Conservation (phyloP, 2,113 vertebrate species). For the Centropus unirufus region DNA sequence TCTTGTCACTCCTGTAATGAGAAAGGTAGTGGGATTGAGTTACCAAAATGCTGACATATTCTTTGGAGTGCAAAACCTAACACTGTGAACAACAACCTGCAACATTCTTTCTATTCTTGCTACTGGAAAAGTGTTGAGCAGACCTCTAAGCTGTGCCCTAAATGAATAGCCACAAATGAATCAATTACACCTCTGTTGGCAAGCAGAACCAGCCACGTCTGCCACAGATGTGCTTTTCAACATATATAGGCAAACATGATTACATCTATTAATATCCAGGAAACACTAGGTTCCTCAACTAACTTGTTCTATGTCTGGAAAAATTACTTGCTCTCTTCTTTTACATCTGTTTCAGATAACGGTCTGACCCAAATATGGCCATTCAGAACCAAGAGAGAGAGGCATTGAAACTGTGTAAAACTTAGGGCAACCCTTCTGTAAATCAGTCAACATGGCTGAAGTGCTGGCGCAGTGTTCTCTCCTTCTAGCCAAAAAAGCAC, state of each 20-base stretch:
- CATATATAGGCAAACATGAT: background rate
- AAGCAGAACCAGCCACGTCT: background rate
- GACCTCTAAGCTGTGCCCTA: background rate
- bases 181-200: background rate
- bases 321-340: background rate
- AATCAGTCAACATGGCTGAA: background rate
- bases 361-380: background rate
- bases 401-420: fast-evolving
- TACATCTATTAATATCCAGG: background rate
- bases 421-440: background rate
- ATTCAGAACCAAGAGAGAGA: background rate
- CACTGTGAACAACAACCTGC: background rate
- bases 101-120: background rate
- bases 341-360: background rate
- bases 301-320: background rate
- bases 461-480: background rate
- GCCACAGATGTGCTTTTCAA: background rate
- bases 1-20: background rate
- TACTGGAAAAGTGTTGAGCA: background rate
- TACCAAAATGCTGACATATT: background rate
- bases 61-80: background rate
- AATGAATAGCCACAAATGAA: background rate
- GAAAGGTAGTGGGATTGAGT: background rate
- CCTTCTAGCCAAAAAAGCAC: background rate
- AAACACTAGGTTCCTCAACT: background rate